These are phyloP conservation scores for Nannospalax galili DNA, from an alignment of 2,113 vertebrate species.

Conservation along the genomic window DNA sequence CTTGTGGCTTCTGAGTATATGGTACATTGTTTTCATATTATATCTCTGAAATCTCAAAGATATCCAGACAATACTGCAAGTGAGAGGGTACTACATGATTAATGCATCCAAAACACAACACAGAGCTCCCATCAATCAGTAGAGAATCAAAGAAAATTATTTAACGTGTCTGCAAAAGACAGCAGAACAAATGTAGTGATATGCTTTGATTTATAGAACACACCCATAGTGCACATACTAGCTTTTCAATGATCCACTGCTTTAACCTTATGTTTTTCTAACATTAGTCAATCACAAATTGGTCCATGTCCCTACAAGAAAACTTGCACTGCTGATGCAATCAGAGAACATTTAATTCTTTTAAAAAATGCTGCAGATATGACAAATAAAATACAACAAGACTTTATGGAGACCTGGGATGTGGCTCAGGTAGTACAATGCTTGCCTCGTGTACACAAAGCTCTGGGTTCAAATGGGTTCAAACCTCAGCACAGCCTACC, in stretches of 20 bases:
- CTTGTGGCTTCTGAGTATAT: neutral
- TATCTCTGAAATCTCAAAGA: neutral
- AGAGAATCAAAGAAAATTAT: neutral
- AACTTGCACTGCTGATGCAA: neutral
- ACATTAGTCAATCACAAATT: neutral
- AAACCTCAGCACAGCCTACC: neutral
- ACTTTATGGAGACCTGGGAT: neutral
- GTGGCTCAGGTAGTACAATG: neutral
- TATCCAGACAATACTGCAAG: neutral
- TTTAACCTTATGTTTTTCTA: neutral
- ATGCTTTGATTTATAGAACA: slow-evolving; percentile 18
- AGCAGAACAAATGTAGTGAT: neutral
- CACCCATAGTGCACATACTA: neutral
- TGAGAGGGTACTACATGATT: neutral
- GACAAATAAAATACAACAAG: neutral
- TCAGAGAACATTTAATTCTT: neutral
- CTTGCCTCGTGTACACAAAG: neutral
- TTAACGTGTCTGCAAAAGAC: slow-evolving; percentile 18
- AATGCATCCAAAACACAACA: neutral
- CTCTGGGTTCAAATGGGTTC: neutral
- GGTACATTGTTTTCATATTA: neutral
- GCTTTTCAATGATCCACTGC: slow-evolving; percentile 7
- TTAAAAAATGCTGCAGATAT: neutral
- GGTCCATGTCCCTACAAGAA: neutral
- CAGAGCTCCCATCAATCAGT: neutral